Evolutionary conservation across 2,797 vertebrate species (phyloP).

Genomic region (Gymnothorax javanicus): DNA sequence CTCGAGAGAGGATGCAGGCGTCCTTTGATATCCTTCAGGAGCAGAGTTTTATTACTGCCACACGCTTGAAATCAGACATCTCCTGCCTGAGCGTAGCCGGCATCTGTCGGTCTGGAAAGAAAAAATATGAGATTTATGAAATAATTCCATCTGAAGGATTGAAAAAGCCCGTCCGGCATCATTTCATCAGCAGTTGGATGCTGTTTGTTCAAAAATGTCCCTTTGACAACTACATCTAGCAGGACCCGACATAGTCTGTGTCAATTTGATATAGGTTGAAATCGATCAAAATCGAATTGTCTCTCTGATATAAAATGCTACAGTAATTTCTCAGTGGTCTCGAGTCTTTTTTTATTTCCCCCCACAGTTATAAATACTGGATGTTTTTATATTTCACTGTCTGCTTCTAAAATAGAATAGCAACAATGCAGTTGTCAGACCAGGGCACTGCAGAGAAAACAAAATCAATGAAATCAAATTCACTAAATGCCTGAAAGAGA

Average conservation of each 20-base stretch:
- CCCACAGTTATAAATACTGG: not conserved
- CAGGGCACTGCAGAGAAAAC: not conserved
- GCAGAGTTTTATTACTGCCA: conserved; percentile 69
- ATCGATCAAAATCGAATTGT: conserved; percentile 17
- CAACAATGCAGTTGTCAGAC: not conserved
- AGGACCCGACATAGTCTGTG: not conserved
- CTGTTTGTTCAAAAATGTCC: not conserved
- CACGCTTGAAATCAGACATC: conserved; percentile 69
- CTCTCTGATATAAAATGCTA: not conserved
- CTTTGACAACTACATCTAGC: not conserved
- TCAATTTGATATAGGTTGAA: not conserved
- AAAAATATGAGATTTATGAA: conserved; percentile 27
- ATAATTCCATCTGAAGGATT: conserved; percentile 17
- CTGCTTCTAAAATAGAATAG: not conserved
- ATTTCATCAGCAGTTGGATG: conserved; percentile 8
- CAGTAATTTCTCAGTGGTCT: not conserved
- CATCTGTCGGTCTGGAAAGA: conserved; percentile 24
- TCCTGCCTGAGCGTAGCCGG: conserved; percentile 54
- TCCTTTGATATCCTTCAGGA: conserved; percentile 66
- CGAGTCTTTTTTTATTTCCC: not conserved
- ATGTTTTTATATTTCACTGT: not conserved
- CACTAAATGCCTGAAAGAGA: not conserved
- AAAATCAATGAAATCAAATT: not conserved
- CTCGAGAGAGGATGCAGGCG: conserved; percentile 60
- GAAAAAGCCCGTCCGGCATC: conserved; percentile 16